Percentiles rank a stretch among this genome's conserved stretches.
Conservation (phyloP, 2,797 vertebrate species). For the Synanceia verrucosa region DNA sequence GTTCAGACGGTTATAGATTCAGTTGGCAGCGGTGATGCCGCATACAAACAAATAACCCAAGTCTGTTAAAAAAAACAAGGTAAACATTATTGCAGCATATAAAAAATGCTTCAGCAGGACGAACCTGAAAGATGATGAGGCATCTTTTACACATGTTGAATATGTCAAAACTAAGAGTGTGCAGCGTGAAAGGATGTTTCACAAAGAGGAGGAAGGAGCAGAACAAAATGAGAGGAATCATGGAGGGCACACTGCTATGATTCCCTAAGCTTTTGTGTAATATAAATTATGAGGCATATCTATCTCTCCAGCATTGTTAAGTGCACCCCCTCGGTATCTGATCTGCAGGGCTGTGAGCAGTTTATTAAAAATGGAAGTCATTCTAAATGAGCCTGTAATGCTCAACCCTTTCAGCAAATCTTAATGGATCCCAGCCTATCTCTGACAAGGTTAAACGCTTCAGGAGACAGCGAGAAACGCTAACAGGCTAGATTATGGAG, state of each 20-base stretch:
- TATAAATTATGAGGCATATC: constrained; percentile 77
- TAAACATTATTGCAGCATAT: constrained; percentile 51
- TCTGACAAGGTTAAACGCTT: constrained; percentile 85
- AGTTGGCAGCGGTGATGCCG: constrained; percentile 44
- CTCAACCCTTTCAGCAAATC: constrained; percentile 74
- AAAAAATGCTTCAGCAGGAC: constrained; percentile 18
- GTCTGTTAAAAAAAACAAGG: constrained; percentile 53
- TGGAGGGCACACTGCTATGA: constrained; percentile 35
- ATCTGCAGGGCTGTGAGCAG: constrained; percentile 76
- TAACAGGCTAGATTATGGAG: constrained; percentile 66
- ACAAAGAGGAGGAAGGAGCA: constrained; percentile 48
- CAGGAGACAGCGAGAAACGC: constrained; percentile 63
- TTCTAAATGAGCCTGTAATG: constrained; percentile 81
- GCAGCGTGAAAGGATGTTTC: constrained; percentile 26
- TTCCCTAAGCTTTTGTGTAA: constrained; percentile 63
- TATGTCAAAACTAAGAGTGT: constrained; percentile 31
- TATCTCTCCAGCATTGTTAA: constrained; percentile 75
- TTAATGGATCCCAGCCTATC: constrained; percentile 78
- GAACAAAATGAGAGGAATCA: constrained; percentile 38
- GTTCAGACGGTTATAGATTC: constrained; percentile 39
- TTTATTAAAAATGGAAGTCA: constrained; percentile 87
- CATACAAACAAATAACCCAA: constrained; percentile 58
- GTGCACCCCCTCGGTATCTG: constrained; percentile 73
- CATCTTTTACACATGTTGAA: constrained; percentile 50
- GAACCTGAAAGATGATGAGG: constrained; percentile 44